Evolutionary conservation across 2,888 invertebrate species (phyloP).

Genomic region (Cynaeus angustus): DNA sequence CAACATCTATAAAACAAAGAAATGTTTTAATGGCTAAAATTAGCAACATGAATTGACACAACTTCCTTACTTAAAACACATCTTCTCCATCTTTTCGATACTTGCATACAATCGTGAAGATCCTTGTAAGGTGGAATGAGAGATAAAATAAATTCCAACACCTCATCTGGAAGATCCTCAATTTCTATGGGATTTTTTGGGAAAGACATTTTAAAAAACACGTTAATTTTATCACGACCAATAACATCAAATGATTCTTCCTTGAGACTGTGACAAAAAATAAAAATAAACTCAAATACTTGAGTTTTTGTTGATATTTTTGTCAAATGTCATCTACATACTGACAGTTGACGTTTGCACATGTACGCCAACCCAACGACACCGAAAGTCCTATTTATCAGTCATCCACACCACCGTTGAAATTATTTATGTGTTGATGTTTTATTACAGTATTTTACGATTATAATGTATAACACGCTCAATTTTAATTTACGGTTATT

Average conservation of each 20-base stretch:
- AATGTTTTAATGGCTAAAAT: slow-evolving; percentile 53
- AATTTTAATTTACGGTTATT: too few species aligned
- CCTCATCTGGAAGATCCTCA: slow-evolving; percentile 92
- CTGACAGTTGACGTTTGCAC: slow-evolving; percentile 17
- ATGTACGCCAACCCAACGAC: slow-evolving; percentile 3
- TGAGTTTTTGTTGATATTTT: slow-evolving; percentile 42
- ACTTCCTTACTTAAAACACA: slow-evolving; percentile 85
- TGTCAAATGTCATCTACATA: slow-evolving; percentile 36
- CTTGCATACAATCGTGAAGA: slow-evolving; percentile 88
- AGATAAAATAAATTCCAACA: slow-evolving; percentile 92
- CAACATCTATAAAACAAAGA: slow-evolving; percentile 78
- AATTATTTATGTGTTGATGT: too few species aligned
- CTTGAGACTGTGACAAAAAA: slow-evolving; percentile 16
- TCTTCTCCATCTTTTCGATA: slow-evolving; percentile 90
- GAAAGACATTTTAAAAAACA: slow-evolving; percentile 33
- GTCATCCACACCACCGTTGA: too few species aligned
- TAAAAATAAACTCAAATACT: slow-evolving; percentile 40
- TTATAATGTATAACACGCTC: too few species aligned
- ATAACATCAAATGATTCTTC: slow-evolving; percentile 14
- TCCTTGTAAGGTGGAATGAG: slow-evolving; percentile 93
- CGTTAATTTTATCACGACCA: slow-evolving; percentile 26
- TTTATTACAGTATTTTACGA: too few species aligned
- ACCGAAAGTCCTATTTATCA: not conserved
- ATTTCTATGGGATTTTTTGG: slow-evolving; percentile 61
- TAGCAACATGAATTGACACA: slow-evolving; percentile 51